Percentiles rank a stretch among this genome's conserved stretches.
Conservation (phyloP, 1,140 invertebrate genomes). For the Antheraea mylitta region DNA sequence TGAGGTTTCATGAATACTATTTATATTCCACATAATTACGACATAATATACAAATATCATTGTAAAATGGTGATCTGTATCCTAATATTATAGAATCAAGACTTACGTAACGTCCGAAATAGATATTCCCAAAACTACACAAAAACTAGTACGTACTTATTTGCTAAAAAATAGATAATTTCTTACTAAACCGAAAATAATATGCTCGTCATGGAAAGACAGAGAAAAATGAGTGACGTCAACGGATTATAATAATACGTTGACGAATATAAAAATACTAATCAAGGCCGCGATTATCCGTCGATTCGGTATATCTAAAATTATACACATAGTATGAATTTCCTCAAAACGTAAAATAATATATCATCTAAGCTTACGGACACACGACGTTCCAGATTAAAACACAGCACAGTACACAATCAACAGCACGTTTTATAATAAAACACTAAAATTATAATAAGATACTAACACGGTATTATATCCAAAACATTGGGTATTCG, state of each 20-base stretch:
- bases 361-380: neutral
- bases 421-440: neutral
- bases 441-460: neutral
- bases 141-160: no score
- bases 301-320: constrained; percentile 20
- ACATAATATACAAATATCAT: no score
- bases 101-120: no score
- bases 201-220: neutral
- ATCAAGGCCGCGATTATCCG: constrained; percentile 17
- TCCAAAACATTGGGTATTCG: neutral
- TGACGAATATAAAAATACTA: constrained; percentile 14
- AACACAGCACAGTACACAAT: constrained; percentile 5
- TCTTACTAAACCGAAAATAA: neutral
- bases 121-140: no score
- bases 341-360: neutral
- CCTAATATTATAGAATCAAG: no score
- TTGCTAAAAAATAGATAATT: no score
- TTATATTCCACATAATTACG: no score
- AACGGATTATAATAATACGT: constrained; percentile 10
- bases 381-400: neutral
- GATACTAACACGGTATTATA: constrained; percentile 4
- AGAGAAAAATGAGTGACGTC: neutral
- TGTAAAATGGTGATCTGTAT: no score
- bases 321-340: constrained; percentile 9
- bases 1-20: no score